phyloP scores from a whole-genome alignment of 2,113 vertebrate genomes.

The Pipa parva region DNA sequence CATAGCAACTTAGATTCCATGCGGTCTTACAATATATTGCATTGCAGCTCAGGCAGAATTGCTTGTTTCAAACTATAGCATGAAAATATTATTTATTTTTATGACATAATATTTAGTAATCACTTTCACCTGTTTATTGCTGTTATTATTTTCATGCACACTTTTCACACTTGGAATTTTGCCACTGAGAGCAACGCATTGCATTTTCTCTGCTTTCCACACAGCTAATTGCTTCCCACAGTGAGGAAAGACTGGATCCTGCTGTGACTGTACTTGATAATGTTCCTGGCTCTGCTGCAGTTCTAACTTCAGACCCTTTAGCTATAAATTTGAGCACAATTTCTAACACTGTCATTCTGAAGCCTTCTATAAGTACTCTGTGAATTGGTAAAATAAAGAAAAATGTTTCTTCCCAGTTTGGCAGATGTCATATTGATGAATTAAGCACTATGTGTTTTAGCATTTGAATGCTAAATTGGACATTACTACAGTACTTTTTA shows the following conservation, averaged over 20 bases:
- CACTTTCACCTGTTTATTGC: not conserved
- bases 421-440: not conserved
- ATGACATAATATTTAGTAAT: not conserved
- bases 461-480: no score
- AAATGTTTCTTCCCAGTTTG: not conserved
- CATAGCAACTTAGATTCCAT: no score
- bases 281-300: conserved; percentile 11
- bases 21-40: no score
- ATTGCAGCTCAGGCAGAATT: no score
- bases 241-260: conserved; percentile 13
- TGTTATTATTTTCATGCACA: not conserved
- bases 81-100: not conserved
- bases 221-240: conserved; percentile 16
- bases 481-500: no score
- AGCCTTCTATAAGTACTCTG: conserved; percentile 1
- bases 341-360: conserved; percentile 11
- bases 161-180: conserved; percentile 5
- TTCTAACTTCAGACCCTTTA: conserved; percentile 6
- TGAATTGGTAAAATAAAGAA: conserved; percentile 13
- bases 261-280: conserved; percentile 24
- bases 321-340: conserved; percentile 15
- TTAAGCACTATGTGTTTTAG: conserved; percentile 7
- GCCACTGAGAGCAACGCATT: conserved; percentile 6
- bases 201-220: conserved; percentile 10
- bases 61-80: not conserved